Conservation (phyloP, 2,797 vertebrate species). For the Neosilurus hyrtlii region DNA sequence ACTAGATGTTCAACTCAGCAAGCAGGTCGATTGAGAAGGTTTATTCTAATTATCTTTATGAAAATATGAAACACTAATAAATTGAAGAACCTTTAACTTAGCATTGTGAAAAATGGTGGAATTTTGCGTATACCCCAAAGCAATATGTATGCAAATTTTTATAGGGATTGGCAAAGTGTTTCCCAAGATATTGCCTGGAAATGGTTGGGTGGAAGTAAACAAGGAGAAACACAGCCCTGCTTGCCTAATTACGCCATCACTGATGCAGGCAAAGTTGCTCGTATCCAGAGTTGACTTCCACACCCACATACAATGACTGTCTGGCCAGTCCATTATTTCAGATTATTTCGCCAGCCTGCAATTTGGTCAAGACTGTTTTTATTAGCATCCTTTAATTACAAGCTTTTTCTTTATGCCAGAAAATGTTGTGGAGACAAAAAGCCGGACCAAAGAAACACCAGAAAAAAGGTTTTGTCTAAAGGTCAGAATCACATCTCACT, state of each 20-base stretch:
- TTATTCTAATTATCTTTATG: too few relatives aligned
- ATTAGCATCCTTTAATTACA: not conserved
- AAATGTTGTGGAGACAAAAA: not conserved
- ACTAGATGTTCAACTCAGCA: too few relatives aligned
- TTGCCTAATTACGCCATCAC: not conserved
- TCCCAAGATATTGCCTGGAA: too few relatives aligned
- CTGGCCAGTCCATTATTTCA: not conserved
- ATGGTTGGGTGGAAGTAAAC: too few relatives aligned
- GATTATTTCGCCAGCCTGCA: not conserved
- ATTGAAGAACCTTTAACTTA: too few relatives aligned
- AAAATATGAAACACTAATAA: too few relatives aligned
- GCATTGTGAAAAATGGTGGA: too few relatives aligned
- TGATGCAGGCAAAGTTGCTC: not conserved
- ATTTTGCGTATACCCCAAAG: too few relatives aligned
- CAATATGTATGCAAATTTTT: too few relatives aligned
- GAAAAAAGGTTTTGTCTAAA: not conserved
- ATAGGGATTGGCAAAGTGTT: too few relatives aligned
- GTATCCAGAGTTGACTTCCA: not conserved
- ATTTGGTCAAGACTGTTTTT: not conserved
- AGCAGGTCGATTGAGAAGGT: too few relatives aligned
- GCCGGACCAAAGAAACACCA: not conserved
- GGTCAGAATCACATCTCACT: not conserved
- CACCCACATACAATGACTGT: not conserved
- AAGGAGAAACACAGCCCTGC: too few relatives aligned
- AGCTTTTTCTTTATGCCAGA: not conserved